Evolutionary conservation across 2,797 vertebrate genomes (phyloP).

Genomic region (Chiroxiphia lanceolata): DNA sequence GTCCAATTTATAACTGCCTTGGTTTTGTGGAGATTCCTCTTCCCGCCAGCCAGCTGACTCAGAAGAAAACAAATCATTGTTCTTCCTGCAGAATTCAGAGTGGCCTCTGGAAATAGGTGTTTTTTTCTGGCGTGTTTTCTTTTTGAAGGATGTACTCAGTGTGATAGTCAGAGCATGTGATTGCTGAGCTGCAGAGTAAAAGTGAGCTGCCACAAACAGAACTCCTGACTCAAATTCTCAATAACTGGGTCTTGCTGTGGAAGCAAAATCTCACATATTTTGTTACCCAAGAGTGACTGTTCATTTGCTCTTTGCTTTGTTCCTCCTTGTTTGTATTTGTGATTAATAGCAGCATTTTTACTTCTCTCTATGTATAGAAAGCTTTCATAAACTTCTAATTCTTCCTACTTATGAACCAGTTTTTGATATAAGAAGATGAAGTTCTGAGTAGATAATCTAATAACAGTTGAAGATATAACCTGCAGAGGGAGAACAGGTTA

Average conservation of each 20-base stretch:
- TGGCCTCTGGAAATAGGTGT: rapidly evolving
- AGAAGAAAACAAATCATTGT: background rate
- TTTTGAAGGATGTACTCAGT: background rate
- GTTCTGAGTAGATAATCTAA: background rate
- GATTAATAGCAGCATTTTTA: background rate
- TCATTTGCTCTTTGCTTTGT: background rate
- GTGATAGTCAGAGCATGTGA: background rate
- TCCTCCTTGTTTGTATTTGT: background rate
- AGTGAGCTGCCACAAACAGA: background rate
- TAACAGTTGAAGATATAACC: background rate
- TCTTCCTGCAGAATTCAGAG: background rate
- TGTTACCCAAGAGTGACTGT: background rate
- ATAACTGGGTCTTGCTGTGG: background rate
- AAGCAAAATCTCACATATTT: background rate
- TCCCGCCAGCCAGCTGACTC: background rate
- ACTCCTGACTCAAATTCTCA: background rate
- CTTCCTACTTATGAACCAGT: background rate
- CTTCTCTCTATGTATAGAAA: background rate
- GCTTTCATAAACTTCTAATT: background rate
- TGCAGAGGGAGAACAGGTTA: background rate
- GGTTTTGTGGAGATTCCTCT: background rate
- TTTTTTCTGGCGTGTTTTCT: background rate
- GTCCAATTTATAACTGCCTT: background rate
- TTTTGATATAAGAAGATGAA: background rate
- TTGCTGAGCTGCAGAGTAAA: background rate